These are phyloP conservation scores for Tinamus major DNA, from an alignment of 2,797 vertebrate species.

Conservation along the genomic window DNA sequence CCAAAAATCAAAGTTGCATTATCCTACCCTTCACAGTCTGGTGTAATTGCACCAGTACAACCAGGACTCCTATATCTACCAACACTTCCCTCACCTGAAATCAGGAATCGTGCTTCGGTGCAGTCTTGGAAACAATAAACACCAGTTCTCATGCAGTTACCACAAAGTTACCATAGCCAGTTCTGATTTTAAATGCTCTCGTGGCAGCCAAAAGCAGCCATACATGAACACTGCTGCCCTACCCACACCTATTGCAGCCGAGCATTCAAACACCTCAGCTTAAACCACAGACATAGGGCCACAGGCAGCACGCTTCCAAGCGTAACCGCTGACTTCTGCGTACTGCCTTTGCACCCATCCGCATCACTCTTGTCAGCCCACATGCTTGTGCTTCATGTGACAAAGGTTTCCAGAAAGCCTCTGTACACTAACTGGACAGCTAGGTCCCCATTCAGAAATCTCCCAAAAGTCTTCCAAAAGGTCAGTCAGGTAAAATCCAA, in stretches of 20 bases:
- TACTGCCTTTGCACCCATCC: background rate
- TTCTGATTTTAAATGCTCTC: background rate
- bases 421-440: background rate
- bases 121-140: background rate
- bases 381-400: background rate
- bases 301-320: background rate
- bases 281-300: background rate
- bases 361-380: background rate
- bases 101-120: background rate
- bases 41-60: background rate
- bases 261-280: background rate
- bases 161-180: background rate
- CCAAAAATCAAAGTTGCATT: background rate
- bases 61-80: background rate
- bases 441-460: background rate
- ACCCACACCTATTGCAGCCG: too few relatives aligned
- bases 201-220: background rate
- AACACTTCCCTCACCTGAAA: background rate
- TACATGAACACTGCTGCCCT: background rate
- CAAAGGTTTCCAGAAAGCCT: background rate
- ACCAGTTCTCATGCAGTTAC: background rate
- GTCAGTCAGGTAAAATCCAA: background rate
- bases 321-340: background rate
- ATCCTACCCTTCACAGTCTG: background rate
- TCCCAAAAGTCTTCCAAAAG: background rate